These are phyloP conservation scores for Pelusios castaneus DNA, from an alignment of 2,113 vertebrate species.

Conservation along the genomic window DNA sequence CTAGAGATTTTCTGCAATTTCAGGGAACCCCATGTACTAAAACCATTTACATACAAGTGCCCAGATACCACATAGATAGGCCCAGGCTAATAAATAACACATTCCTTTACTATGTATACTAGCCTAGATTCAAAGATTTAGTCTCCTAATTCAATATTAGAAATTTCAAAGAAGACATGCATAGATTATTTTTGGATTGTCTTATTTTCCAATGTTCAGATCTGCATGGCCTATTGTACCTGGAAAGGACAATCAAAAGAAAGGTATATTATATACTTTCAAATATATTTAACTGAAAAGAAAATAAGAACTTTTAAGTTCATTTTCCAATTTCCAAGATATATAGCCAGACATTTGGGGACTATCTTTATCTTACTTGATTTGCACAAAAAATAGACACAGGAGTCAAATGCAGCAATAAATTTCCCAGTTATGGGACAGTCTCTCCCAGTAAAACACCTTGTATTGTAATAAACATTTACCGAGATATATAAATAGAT, in stretches of 20 bases:
- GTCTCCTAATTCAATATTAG: not conserved
- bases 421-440: conserved; percentile 25
- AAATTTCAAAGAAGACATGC: not conserved
- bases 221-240: fast-evolving
- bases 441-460: conserved; percentile 16
- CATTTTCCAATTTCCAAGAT: not conserved
- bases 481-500: conserved; percentile 48
- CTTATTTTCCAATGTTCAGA: fast-evolving
- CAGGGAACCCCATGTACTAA: too few species aligned
- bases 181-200: not conserved
- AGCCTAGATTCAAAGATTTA: fast-evolving
- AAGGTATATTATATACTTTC: not conserved
- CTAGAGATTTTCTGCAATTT: not conserved
- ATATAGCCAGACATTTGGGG: not conserved
- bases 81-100: not conserved
- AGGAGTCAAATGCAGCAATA: not conserved
- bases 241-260: not conserved
- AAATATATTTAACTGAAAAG: not conserved
- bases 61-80: not conserved
- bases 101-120: fast-evolving
- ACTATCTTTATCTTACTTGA: conserved; percentile 5
- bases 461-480: conserved; percentile 18
- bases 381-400: not conserved
- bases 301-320: not conserved
- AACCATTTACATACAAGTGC: not conserved